Evolutionary conservation across 2,888 invertebrate genomes (phyloP), one percentile per base, ranked within the genome.

Genomic region (Epirrita christyi): DNA sequence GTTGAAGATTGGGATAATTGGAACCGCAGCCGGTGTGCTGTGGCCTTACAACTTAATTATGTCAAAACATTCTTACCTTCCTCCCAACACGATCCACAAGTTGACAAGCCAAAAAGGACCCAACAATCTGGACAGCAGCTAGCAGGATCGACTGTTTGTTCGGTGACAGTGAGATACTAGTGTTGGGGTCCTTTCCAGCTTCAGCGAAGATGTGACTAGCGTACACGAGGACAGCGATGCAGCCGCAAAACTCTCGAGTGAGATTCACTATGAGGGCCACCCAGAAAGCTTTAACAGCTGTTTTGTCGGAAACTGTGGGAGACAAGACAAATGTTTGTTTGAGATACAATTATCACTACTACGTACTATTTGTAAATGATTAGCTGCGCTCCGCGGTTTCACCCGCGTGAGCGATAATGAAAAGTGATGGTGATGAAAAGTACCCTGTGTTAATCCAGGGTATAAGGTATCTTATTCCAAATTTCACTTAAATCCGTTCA

Each of bases 81-180:
- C 92, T 77, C 1, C 91, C 91, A 46, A 71, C 75, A 11, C 91
- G 70, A 47, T 92, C 91, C 0, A 92, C 91, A 0, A 92, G 80
- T 41, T 91, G 92, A 28, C 91, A 90, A 0, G 92, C 91, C 69
- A 89, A 55, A 70, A 92, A 91, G 0, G 90, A 90, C 3, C 90
- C 91, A 2, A 83, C 2, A 1, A 92, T 92, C 68, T 91, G 91
- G 0, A 92, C 92, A 11, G 71, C 82, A 59, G 92, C 91, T 14
- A 91, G 80, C 61, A 89, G 50, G 27, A 88, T 90, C 0, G 90
- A 88, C 65, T 92, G 91, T 56, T 91, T 85, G 69, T 92, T 92
- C 0, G 91, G 82, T 0, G 90, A 79, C 43, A 92, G 59, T 0
- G 83, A 66, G n/a, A 87, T 85, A 55, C 83, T 83, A 7, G 76